These are phyloP conservation scores for Morbakka virulenta DNA, from an alignment of 30 jellyfish, hydroid and myxozoan species.

Conservation along the genomic window DNA sequence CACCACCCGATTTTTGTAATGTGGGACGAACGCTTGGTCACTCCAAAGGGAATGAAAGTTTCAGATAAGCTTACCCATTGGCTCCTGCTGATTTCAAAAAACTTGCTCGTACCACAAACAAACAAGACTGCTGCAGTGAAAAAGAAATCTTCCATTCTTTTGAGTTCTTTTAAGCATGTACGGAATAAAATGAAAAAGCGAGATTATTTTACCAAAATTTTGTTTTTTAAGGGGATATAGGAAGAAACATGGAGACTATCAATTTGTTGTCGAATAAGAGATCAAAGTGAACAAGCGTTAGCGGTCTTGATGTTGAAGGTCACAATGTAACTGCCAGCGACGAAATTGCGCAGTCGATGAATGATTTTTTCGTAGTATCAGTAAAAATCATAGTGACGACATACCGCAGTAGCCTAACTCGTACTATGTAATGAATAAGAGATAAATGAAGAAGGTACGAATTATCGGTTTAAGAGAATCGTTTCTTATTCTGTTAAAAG, in stretches of 20 bases:
- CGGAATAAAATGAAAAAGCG: conserved; percentile 24
- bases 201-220: conserved; percentile 38
- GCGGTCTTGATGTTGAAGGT: conserved; percentile 10
- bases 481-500: conserved; percentile 1
- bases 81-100: conserved; percentile 19
- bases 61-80: conserved; percentile 35
- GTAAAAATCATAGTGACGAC: conserved; percentile 29
- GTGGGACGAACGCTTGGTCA: too few relatives aligned
- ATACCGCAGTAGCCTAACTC: conserved; percentile 44
- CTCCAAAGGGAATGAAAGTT: too few relatives aligned
- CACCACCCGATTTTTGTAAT: too few relatives aligned
- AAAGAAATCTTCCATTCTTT: conserved; percentile 11
- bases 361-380: conserved; percentile 20
- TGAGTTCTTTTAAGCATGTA: conserved; percentile 9
- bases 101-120: conserved; percentile 1
- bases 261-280: conserved; percentile 12
- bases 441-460: too few relatives aligned
- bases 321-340: background rate
- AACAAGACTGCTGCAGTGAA: conserved; percentile 22
- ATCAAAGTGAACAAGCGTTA: background rate
- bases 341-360: conserved; percentile 31
- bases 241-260: conserved; percentile 33
- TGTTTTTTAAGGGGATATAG: conserved; percentile 3
- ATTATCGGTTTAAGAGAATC: conserved; percentile 23
- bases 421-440: conserved; percentile 31